Evolutionary conservation across 2,797 vertebrate genomes (phyloP).

Genomic region (Enteromius fasciolatus): DNA sequence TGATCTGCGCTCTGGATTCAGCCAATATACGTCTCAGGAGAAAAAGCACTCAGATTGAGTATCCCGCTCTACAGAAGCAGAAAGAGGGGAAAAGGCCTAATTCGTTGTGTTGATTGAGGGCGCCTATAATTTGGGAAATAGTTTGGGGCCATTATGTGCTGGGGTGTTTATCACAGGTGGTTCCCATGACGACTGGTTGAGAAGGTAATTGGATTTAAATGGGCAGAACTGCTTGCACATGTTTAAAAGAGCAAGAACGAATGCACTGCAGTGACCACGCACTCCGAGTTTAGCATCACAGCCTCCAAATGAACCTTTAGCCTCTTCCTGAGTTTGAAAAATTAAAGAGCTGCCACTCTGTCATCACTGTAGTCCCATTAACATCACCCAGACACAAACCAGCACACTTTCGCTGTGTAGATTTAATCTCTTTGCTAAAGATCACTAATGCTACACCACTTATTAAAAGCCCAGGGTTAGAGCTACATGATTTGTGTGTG

Average conservation of each 20-base stretch:
- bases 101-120: conserved; percentile 64
- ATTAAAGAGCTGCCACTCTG: conserved; percentile 28
- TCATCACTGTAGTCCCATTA: conserved; percentile 35
- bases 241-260: conserved; percentile 58
- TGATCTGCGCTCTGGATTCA: conserved; percentile 10
- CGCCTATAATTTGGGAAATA: conserved; percentile 66
- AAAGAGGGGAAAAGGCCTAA: conserved; percentile 50
- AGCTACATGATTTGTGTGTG: background rate
- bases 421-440: conserved; percentile 20
- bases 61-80: conserved; percentile 35
- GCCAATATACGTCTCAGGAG: conserved; percentile 14
- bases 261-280: conserved; percentile 45
- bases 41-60: conserved; percentile 22
- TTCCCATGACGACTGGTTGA: conserved; percentile 65
- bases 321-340: conserved; percentile 23
- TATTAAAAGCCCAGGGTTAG: conserved; percentile 26
- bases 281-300: conserved; percentile 32
- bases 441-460: conserved; percentile 33
- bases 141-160: conserved; percentile 63
- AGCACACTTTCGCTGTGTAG: conserved; percentile 10
- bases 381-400: conserved; percentile 31
- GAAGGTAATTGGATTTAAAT: conserved; percentile 69
- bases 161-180: conserved; percentile 69
- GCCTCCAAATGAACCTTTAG: conserved; percentile 40
- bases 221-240: conserved; percentile 68